A percentile compares a stretch with the other conserved stretches of the same genome.
These are phyloP conservation scores for Nothocercus julius DNA, from an alignment of 2,113 vertebrate species.

Conservation along the genomic window DNA sequence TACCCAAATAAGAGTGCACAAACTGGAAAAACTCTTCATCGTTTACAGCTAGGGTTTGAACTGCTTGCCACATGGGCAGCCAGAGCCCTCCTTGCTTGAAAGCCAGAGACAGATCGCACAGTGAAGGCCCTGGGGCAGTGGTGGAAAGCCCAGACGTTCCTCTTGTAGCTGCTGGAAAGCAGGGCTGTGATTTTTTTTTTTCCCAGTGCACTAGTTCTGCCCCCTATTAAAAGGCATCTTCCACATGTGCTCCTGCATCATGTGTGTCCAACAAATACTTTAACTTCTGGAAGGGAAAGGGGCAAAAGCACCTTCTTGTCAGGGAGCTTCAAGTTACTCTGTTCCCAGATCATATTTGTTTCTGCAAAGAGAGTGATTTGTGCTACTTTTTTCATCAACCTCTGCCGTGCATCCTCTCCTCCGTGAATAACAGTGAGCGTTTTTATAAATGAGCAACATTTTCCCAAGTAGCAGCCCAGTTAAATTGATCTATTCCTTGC, in stretches of 20 bases:
- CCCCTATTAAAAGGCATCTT: not conserved
- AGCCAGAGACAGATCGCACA: not conserved
- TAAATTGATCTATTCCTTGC: not conserved
- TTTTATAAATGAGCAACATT: not conserved
- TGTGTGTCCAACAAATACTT: not conserved
- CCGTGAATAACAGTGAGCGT: not conserved
- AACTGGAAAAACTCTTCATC: not conserved
- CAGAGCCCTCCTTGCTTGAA: not conserved
- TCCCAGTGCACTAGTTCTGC: not conserved
- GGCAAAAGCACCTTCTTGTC: not conserved
- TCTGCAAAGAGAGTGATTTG: not conserved
- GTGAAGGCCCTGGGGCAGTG: not conserved
- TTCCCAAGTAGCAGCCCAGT: not conserved
- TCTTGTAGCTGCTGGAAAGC: not conserved
- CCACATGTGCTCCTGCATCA: not conserved
- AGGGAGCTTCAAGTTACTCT: not conserved
- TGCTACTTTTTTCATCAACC: not conserved
- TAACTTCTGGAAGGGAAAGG: not conserved
- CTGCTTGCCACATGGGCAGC: not conserved
- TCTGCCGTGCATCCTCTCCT: not conserved
- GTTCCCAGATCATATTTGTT: not conserved
- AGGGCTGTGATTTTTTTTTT: not conserved
- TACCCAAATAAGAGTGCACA: not conserved
- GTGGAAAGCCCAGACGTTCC: not conserved
- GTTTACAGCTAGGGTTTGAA: not conserved